phyloP scores from a whole-genome alignment of 2,797 vertebrate species.

The Eulemur albifrons region DNA sequence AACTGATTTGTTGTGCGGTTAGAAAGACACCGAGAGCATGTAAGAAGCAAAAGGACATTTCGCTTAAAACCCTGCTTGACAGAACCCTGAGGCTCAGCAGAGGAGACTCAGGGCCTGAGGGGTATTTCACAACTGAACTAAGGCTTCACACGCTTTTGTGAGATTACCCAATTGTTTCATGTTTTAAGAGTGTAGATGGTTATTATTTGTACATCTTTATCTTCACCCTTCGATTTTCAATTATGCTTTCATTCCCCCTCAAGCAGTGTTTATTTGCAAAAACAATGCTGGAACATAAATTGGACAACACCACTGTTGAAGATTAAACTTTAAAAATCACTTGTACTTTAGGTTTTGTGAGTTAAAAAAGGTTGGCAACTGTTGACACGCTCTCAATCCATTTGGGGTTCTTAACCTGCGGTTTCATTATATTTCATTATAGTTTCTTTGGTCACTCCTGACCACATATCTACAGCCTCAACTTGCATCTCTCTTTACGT shows the following conservation, averaged over 20 bases:
- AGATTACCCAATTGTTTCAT: background rate
- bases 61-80: background rate
- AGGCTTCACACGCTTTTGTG: background rate
- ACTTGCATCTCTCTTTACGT: background rate
- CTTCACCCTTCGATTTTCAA: background rate
- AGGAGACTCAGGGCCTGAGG: background rate
- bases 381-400: background rate
- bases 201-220: background rate
- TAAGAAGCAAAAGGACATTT: background rate
- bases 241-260: background rate
- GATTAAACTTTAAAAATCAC: background rate
- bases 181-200: background rate
- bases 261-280: background rate
- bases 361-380: background rate
- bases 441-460: background rate
- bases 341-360: background rate
- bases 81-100: background rate
- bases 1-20: background rate
- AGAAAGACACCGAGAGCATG: background rate
- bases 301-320: background rate
- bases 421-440: background rate
- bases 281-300: background rate
- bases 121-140: background rate
- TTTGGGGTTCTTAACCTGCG: background rate
- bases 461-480: background rate